Evolutionary conservation across 2,888 invertebrate genomes (phyloP).

Genomic region (Cryptocephalus primarius): DNA sequence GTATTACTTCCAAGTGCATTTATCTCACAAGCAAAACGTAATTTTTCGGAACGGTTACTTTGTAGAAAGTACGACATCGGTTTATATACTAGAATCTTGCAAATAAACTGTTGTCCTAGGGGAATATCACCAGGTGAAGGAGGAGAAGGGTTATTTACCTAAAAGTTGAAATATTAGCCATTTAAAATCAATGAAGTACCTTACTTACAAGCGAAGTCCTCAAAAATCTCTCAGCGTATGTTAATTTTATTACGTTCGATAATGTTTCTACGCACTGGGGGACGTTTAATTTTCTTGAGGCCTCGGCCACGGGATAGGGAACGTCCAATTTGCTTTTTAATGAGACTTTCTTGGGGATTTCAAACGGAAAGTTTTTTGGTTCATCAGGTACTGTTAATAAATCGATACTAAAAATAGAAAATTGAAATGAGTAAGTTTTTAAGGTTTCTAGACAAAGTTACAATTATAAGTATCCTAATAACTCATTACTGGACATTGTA

Average conservation of each 20-base stretch:
- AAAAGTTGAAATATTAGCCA: not conserved
- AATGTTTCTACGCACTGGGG: conserved; percentile 7
- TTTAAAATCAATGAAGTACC: not conserved
- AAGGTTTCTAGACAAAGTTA: too few relatives aligned
- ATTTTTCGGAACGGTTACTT: conserved; percentile 19
- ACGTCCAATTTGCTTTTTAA: conserved; percentile 8
- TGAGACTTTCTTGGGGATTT: conserved; percentile 8
- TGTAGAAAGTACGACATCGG: conserved; percentile 15
- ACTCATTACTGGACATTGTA: too few relatives aligned
- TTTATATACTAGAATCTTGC: conserved; percentile 18
- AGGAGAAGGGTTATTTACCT: not conserved
- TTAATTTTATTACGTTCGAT: conserved; percentile 3
- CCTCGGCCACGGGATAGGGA: conserved; percentile 6
- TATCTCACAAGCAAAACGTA: conserved; percentile 46
- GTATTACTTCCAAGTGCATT: conserved; percentile 55
- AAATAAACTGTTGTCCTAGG: conserved; percentile 20
- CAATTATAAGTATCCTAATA: too few relatives aligned
- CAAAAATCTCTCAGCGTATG: conserved; percentile 8
- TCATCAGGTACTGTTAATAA: conserved; percentile 7
- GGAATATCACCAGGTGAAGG: conserved; percentile 9
- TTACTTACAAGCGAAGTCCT: conserved; percentile 10
- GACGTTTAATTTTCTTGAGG: conserved; percentile 9
- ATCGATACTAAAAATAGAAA: conserved; percentile 6
- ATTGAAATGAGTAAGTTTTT: too few relatives aligned
- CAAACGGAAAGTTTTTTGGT: conserved; percentile 6